These are phyloP conservation scores for Chloroclystis v-ata DNA, from an alignment of 2,888 invertebrate species.

Conservation along the genomic window DNA sequence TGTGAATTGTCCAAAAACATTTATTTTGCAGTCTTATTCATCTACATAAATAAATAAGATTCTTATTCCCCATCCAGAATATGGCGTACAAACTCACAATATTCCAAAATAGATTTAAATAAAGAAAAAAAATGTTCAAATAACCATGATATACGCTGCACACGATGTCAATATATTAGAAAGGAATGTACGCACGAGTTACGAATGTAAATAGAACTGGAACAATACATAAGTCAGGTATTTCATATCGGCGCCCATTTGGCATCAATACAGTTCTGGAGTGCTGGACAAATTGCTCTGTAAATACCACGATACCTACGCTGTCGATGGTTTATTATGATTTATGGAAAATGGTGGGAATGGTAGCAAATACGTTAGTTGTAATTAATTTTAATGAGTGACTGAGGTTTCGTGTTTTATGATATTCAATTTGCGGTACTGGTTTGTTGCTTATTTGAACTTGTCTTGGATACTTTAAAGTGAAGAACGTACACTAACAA, in stretches of 20 bases:
- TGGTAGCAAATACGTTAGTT: not conserved
- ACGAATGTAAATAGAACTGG: conserved; percentile 39
- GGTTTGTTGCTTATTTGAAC: too few species aligned
- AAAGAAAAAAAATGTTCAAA: not conserved
- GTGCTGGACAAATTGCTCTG: conserved; percentile 19
- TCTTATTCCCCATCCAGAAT: too few species aligned
- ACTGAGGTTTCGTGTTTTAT: too few species aligned
- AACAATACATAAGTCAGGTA: conserved; percentile 33
- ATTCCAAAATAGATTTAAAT: too few species aligned
- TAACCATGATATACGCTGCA: not conserved
- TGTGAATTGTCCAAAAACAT: too few species aligned
- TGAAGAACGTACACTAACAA: too few species aligned
- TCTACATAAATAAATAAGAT: too few species aligned
- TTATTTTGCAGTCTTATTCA: too few species aligned
- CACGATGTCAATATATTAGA: conserved; percentile 33
- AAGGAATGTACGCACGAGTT: conserved; percentile 39
- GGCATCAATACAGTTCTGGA: conserved; percentile 26
- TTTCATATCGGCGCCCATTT: conserved; percentile 29
- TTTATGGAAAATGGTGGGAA: not conserved
- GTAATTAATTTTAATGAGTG: not conserved
- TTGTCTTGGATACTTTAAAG: too few species aligned
- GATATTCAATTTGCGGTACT: too few species aligned
- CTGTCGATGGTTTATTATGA: conserved; percentile 5
- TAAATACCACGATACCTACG: conserved; percentile 11
- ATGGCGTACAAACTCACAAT: too few species aligned